A percentile compares a stretch with the other conserved stretches of the same genome.
Conservation (phyloP, 2,113 vertebrate genomes). For the Plecturocebus donacophilus region DNA sequence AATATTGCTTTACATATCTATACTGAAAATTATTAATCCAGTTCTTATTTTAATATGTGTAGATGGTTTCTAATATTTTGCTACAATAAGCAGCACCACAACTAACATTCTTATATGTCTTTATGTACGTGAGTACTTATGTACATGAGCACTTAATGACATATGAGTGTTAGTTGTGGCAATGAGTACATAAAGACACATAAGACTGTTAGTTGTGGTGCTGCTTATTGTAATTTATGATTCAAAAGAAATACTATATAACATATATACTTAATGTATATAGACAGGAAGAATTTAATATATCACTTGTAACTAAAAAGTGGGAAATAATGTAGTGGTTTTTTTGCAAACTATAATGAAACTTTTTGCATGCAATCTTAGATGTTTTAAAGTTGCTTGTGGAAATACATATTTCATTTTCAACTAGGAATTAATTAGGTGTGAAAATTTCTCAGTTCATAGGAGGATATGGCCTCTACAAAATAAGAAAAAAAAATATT, state of each 20-base stretch:
- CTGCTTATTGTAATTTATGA: not conserved
- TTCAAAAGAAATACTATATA: not conserved
- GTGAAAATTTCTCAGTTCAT: not conserved
- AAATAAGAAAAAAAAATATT: not conserved
- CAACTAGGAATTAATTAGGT: not conserved
- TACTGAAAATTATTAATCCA: not conserved
- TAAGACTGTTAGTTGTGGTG: too few species aligned
- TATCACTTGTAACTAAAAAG: not conserved
- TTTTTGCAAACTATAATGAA: conserved; percentile 25
- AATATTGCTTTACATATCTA: not conserved
- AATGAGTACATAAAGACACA: too few species aligned
- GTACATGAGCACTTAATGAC: too few species aligned
- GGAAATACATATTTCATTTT: not conserved
- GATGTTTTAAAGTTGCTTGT: conserved; percentile 20
- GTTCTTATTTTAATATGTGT: not conserved
- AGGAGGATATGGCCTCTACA: not conserved
- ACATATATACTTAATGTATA: not conserved
- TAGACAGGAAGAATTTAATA: conserved; percentile 3
- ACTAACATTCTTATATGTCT: not conserved
- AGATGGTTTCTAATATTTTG: conserved; percentile 6
- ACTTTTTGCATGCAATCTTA: not conserved
- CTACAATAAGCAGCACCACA: not conserved
- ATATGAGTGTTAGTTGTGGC: too few species aligned
- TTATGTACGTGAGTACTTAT: not conserved
- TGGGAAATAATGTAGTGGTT: not conserved